Evolutionary conservation across 1,140 invertebrate genomes (phyloP).

Genomic region (Musca vetustissima): DNA sequence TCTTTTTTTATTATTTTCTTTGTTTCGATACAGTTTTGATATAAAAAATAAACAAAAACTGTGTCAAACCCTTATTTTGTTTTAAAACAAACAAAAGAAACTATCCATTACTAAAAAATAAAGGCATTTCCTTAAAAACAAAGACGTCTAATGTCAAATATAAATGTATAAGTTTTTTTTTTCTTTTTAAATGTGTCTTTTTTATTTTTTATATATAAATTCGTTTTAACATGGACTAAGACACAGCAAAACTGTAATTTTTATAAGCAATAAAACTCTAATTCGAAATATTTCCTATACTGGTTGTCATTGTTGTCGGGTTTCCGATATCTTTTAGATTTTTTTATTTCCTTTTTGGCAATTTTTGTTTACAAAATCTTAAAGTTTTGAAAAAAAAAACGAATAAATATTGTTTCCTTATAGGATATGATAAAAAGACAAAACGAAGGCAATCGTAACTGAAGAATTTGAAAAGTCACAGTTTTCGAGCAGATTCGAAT

Average conservation of each 20-base stretch:
- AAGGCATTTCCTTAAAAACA: too few species aligned
- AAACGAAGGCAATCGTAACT: too few species aligned
- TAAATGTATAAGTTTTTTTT: constrained; percentile 1
- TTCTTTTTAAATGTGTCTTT: constrained; percentile 8
- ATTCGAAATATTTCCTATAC: constrained; percentile 6
- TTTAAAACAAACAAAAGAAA: too few species aligned
- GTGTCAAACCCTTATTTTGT: too few species aligned
- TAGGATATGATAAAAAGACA: neutral
- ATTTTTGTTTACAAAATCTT: neutral
- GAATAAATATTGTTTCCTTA: neutral
- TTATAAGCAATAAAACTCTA: constrained; percentile 25
- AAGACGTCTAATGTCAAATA: too few species aligned
- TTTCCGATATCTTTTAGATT: neutral
- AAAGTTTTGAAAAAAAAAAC: constrained; percentile 9
- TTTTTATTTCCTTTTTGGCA: constrained; percentile 24
- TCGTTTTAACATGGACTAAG: constrained; percentile 32
- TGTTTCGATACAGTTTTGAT: neutral
- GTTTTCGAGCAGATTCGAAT: too few species aligned
- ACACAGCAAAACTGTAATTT: constrained; percentile 30
- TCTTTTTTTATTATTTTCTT: constrained; percentile 9
- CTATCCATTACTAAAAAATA: too few species aligned
- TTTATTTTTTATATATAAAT: constrained; percentile 26
- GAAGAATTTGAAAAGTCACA: too few species aligned
- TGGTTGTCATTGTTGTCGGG: neutral
- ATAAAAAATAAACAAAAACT: too few species aligned